Evolutionary conservation across 2,113 vertebrate genomes (phyloP).

Genomic region (Podilymbus podiceps): DNA sequence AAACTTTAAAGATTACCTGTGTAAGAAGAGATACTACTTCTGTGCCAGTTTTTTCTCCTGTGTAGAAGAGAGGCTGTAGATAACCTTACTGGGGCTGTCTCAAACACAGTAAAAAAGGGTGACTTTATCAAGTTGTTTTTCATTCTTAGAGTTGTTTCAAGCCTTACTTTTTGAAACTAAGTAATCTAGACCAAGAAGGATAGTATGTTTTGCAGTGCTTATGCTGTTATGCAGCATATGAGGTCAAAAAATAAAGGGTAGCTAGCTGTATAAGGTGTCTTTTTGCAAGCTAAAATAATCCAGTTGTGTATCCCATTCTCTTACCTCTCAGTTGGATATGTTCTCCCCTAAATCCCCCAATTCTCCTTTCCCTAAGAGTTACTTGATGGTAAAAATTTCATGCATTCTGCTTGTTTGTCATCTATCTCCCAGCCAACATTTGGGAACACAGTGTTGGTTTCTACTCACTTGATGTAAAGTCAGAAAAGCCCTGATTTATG

Average conservation of each 20-base stretch:
- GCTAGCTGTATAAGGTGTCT: not conserved
- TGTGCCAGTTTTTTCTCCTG: not conserved
- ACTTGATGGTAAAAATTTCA: not conserved
- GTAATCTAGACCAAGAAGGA: not conserved
- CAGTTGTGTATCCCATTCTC: not conserved
- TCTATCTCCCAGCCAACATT: not conserved
- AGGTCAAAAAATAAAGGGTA: not conserved
- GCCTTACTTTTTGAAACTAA: not conserved
- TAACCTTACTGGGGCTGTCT: not conserved
- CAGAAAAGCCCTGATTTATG: not conserved
- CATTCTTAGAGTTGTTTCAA: not conserved
- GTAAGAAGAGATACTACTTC: constrained; percentile 6
- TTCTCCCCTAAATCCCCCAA: not conserved
- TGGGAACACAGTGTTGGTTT: not conserved
- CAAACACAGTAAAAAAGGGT: not conserved
- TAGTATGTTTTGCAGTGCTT: not conserved
- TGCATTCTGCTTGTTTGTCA: not conserved
- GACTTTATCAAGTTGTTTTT: not conserved
- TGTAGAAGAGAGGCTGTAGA: not conserved
- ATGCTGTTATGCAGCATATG: not conserved
- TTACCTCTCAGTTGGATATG: not conserved
- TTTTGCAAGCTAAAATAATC: not conserved
- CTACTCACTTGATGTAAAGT: not conserved
- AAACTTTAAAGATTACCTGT: not conserved
- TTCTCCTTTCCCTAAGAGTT: not conserved